Conservation (phyloP, 2,113 vertebrate species). For the Atherinomorus stipes region DNA sequence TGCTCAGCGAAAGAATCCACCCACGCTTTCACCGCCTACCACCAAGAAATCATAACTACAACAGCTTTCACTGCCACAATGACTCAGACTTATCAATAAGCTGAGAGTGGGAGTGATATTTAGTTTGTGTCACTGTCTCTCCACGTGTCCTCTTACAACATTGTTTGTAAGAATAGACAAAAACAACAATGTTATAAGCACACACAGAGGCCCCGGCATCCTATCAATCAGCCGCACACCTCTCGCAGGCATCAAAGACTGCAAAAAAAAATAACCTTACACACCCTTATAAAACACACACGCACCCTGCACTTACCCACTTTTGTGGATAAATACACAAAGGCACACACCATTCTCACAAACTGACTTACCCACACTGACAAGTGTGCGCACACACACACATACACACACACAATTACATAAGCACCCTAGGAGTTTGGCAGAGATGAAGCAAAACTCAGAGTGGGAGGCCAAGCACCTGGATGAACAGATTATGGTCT, state of each 20-base stretch:
- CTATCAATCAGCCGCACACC: constrained; percentile 65
- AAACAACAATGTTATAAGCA: constrained; percentile 43
- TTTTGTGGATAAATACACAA: constrained; percentile 68
- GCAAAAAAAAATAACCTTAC: constrained; percentile 56
- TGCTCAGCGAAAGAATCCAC: constrained; percentile 50
- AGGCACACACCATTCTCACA: constrained; percentile 62
- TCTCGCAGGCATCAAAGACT: constrained; percentile 72
- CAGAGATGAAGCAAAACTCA: constrained; percentile 68
- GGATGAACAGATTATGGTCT: constrained; percentile 77
- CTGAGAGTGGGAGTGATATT: constrained; percentile 57
- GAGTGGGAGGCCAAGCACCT: constrained; percentile 77
- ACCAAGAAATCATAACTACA: constrained; percentile 46
- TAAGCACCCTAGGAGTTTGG: constrained; percentile 78
- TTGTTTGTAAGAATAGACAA: constrained; percentile 32
- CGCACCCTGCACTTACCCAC: constrained; percentile 72
- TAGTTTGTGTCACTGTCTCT: constrained; percentile 42
- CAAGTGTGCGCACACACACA: constrained; percentile 14
- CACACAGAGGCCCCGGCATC: constrained; percentile 46
- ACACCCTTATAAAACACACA: constrained; percentile 74
- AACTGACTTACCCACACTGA: constrained; percentile 59
- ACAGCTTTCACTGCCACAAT: constrained; percentile 54
- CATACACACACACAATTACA: constrained; percentile 66
- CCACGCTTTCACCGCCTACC: constrained; percentile 59
- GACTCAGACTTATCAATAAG: constrained; percentile 65
- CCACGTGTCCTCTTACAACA: constrained; percentile 46